Evolutionary conservation across 2,888 invertebrate species (phyloP), one percentile per base, ranked within the genome.

Genomic region (Hanleya hanleyi): DNA sequence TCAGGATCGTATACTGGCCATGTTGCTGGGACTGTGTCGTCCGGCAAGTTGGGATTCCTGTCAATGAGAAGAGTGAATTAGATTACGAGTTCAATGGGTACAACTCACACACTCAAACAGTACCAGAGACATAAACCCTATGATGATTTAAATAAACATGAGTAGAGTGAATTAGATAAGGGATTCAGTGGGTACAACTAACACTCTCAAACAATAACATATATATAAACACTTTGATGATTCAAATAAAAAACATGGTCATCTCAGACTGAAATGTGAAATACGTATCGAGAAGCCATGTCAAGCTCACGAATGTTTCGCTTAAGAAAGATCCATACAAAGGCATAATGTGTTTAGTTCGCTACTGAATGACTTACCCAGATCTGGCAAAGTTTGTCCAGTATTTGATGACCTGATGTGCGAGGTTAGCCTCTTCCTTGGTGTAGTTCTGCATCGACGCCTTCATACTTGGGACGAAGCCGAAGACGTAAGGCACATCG

Each of bases 401-500:
- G 18, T 64, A 64, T 33, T 3, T 64, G 22, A 64, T 2, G 38
- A 64, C 38, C 9, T 64, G 18, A 15, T 3, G 18, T 18, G 64
- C 35, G 15, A 64, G 26, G 4, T 2, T 37, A 3, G n/a, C 3
- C 22, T 64, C 38, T 37, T 37, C n/a, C 35, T 2, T 1, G 1
- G 35, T 36, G 26, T 36, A 37, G 35, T 1, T n/a, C 2, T 18
- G 35, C 4, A 2, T 22, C 9, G 22, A 22, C 12, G 18, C 22
- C 3, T 15, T n/a, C 1, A 1, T 64, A 2, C 18, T 9, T 15
- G 64, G 35, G 9, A 7, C 7, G 64, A 64, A 64, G 15, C 64
- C 64, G 29, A 64, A 64, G n/a, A 64, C 35, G 15, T 22, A 64
- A 36, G 64, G 64, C 12, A 64, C 37, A 22, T 64, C 64, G 9